Evolutionary conservation across 53 echinoderm and acorn worm species (phyloP).

Genomic region (Temnopleurus reevesii): DNA sequence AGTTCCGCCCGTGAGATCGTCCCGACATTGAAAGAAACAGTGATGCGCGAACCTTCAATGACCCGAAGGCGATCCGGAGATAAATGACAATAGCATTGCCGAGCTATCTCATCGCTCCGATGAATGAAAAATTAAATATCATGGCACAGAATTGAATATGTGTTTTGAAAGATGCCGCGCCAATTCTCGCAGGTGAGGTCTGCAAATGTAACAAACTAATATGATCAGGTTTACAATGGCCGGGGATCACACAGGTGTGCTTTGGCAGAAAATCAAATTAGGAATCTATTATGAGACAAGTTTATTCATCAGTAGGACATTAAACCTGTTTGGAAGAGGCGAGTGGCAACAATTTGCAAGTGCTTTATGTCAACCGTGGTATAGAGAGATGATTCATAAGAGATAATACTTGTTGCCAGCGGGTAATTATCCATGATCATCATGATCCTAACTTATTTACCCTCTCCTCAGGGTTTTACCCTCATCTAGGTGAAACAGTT

Average conservation of each 20-base stretch:
- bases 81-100: conserved; percentile 31
- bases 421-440: neutral
- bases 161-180: conserved; percentile 46
- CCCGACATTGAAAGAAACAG: neutral
- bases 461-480: neutral
- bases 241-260: conserved; percentile 30
- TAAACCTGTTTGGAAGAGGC: conserved; percentile 23
- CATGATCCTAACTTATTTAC: conserved; percentile 1
- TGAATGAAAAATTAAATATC: conserved; percentile 41
- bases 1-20: conserved; percentile 9
- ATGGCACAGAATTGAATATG: neutral
- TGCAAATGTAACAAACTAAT: conserved; percentile 34
- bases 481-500: conserved; percentile 2
- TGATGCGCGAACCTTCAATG: neutral
- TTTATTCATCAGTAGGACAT: conserved; percentile 19
- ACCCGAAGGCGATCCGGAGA: conserved; percentile 14
- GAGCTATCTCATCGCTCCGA: neutral
- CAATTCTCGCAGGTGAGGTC: conserved; percentile 43
- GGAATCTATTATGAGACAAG: neutral
- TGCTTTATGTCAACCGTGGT: neutral
- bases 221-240: conserved; percentile 20
- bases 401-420: neutral
- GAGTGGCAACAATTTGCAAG: conserved; percentile 39
- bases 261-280: conserved; percentile 10
- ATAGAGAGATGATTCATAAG: neutral